Percentiles rank a stretch among this genome's conserved stretches.
phyloP scores from a whole-genome alignment of 2,888 invertebrate genomes.

The Uropetala carovei region DNA sequence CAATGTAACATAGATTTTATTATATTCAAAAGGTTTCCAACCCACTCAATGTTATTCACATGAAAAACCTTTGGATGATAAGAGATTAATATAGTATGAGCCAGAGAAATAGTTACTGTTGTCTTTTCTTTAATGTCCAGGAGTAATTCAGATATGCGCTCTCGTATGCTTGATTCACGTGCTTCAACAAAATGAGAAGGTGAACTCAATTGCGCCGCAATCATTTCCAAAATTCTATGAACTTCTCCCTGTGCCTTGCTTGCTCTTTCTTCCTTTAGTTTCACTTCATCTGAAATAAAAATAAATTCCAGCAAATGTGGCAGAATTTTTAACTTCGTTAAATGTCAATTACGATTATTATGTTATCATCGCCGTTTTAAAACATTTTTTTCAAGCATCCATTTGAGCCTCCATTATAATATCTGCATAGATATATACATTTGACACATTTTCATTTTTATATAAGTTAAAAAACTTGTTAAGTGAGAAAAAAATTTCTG shows the following conservation, averaged over 20 bases:
- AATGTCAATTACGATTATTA: neutral
- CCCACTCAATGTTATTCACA: no score
- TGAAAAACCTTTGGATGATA: no score
- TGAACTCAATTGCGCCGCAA: constrained; percentile 84
- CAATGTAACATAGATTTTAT: no score
- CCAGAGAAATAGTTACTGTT: constrained; percentile 77
- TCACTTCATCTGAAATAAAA: constrained; percentile 80
- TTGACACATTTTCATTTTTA: no score
- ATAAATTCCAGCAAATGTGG: constrained; percentile 63
- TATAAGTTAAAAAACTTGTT: no score
- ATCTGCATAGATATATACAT: neutral
- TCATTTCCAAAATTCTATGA: constrained; percentile 83
- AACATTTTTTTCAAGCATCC: neutral
- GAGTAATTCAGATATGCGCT: constrained; percentile 85
- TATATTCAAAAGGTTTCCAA: no score
- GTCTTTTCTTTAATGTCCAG: constrained; percentile 87
- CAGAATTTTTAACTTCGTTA: neutral
- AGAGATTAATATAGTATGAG: no score
- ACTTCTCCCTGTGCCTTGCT: constrained; percentile 82
- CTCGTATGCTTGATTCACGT: constrained; percentile 87
- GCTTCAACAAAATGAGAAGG: constrained; percentile 87
- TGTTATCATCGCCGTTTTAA: neutral
- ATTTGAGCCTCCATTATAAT: neutral
- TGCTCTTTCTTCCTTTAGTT: constrained; percentile 83
- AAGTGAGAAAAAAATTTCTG: no score